Evolutionary conservation across 2,797 vertebrate species (phyloP).

Genomic region (Hydrophis major): DNA sequence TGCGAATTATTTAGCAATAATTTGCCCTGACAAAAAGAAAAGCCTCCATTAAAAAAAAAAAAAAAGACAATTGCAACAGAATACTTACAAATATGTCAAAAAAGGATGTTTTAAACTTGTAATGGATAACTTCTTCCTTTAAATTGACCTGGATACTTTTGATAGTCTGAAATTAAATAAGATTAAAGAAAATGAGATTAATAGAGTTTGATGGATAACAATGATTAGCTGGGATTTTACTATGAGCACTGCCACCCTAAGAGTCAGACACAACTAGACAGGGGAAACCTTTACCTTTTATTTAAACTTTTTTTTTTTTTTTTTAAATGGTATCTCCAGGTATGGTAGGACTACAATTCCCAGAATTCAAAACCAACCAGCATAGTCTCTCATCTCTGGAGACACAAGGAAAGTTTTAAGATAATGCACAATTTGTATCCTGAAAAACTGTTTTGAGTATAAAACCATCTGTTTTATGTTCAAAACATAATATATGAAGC

Average conservation of each 20-base stretch:
- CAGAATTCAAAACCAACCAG: background rate
- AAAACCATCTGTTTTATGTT: background rate
- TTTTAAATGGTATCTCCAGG: background rate
- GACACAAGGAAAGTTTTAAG: background rate
- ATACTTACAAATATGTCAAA: slow-evolving; percentile 96
- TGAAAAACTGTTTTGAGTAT: background rate
- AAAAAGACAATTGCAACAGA: background rate
- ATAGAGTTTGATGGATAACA: background rate
- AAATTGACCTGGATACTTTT: slow-evolving; percentile 80
- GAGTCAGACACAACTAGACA: background rate
- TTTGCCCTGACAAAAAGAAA: background rate
- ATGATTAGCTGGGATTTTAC: background rate
- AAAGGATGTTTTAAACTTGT: slow-evolving; percentile 86
- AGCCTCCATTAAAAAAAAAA: background rate
- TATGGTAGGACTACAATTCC: background rate
- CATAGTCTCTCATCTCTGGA: background rate
- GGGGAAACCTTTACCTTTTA: background rate
- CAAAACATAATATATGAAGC: background rate
- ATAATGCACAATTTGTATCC: background rate
- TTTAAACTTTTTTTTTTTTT: background rate
- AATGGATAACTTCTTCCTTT: slow-evolving; percentile 81
- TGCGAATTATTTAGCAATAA: background rate
- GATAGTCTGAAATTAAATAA: slow-evolving; percentile 72
- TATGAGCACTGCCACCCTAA: background rate
- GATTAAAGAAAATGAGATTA: slow-evolving; percentile 4